Evolutionary conservation across 2,888 invertebrate species (phyloP), one percentile per base, ranked within the genome.

Genomic region (Crocallis elinguaria): DNA sequence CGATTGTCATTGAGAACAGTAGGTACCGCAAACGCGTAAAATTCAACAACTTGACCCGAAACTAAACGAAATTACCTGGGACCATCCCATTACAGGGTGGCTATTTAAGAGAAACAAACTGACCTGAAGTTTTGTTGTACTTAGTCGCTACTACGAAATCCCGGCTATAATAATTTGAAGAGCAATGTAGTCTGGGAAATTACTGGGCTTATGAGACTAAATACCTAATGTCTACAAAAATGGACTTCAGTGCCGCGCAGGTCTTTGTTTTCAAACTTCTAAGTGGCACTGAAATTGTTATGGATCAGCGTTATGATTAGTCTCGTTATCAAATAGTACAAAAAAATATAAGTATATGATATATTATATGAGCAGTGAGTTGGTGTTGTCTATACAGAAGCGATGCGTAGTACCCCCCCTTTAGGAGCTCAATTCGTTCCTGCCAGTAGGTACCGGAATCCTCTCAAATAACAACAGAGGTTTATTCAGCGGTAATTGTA

Each of bases 401-500:
- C 5, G 29, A 29, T 32, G 9, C 14, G 0, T 29, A 33, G 27
- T 41, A 43, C 32, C 29, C 16, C 41, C 35, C 16, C 11, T 12
- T 29, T 2, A 27, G 6, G 19, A 51, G 43, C 41, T 16, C 46
- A 42, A 60, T 57, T 60, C 62, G 53, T 62, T 61, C 43, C 57
- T 58, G 55, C 56, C 66, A 42, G 57, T 43, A 51, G 41, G 57
- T 43, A 51, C 57, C 51, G 46, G 55, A 57, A 62, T 53, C 55
- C 54, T 49, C 46, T 58, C 42, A 16, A 62, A 64, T 62, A 62
- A 71, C 71, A 67, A 65, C 58, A 46, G 53, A 60, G 64, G 69
- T 73, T 72, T 77, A 71, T 74, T 71, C 64, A 59, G 49, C 59
- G 53, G 69, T 73, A 75, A 77, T 79, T 78, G 71, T 78, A 70